Evolutionary conservation across 2,888 invertebrate genomes (phyloP), one percentile per base, ranked within the genome.

Genomic region (Acleris sparsana): DNA sequence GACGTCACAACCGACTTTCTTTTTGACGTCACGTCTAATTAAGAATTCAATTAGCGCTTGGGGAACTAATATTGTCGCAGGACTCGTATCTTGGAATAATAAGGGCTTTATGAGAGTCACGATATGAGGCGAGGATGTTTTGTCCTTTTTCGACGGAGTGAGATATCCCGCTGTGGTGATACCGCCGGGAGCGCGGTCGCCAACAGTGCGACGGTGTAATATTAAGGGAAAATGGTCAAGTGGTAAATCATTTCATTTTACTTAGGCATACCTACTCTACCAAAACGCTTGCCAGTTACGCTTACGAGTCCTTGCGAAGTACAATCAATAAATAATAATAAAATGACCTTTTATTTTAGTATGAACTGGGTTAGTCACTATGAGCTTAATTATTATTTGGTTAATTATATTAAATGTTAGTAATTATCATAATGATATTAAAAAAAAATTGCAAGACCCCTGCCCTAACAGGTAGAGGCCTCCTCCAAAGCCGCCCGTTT

Each of bases 21-120:
- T 82, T 80, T 79, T 75, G 71, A 71, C 67, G 71, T 63, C 70
- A 71, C 73, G 77, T 68, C 75, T 75, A 77, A 79, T 81, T 80
- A 75, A 73, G 73, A 72, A 79, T 84, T 84, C 75, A 81, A 82
- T 82, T 82, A 79, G 74, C 73, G 72, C 72, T 73, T 74, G 73
- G 49, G 46, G 56, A 58, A 17, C 63, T 46, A 57, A 61, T 66
- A 61, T 44, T 55, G 59, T 59, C 59, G 53, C 49, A 60, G 64
- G 59, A 52, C 48, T 58, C 46, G 58, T 63, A 58, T 53, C 53
- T 49, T 49, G 29, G 43, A 56, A 56, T 44, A 49, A 56, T 52
- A 66, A 61, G 61, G 56, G 33, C 56, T 61, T 29, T 52, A 52
- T 61, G 56, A 48, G 33, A 33, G 33, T 9, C 44, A 39, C 66